Base-by-base conservation (phyloP, 2,113 vertebrate genomes). In the Platysternon megacephalum region DNA sequence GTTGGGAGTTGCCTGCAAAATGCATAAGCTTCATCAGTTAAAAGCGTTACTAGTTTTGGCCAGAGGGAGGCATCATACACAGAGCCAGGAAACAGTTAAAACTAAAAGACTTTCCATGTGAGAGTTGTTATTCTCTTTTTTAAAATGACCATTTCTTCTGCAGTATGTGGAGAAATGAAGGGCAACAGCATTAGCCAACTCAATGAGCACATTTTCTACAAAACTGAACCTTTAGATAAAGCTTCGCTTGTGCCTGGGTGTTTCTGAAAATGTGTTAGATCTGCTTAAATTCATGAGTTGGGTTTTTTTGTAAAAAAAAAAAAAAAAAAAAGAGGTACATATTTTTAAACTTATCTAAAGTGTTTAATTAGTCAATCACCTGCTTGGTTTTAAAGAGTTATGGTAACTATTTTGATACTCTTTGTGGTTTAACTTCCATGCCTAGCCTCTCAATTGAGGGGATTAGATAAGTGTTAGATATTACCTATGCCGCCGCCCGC, bases 11-110 rank as follows among this genome's bases (percentile, higher is more conserved):
- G 42, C 51, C 56, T 13, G 83, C 51, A 4, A 4, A 4, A 39
- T 12, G 44, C 72, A 74, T 4, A 1, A 56, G 19, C 28, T 8
- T 39, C 19, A 49, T 5, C 6, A 0, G 0, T 14, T 0, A 8
- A 1, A 19, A 78, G 9, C 0, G 0, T 48, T 1, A 5, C 28
- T 1, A 1, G n/a, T 26, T 8, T 42, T 84, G 89, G 42, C 5
- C 78, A 88, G 58, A 19, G 42, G 49, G 8, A 65, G 32, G 14
- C 61, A 65, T 65, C 61, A 65, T 65, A n/a, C 16, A 65, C 61
- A 65, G 61, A 65, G 32, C 61, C 29, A 61, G 14, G 11, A 14
- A 58, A 58, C 2, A 56, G 55, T 56, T 16, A 16, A 12, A 78
- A 39, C 46, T 35, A 39, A 0, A 39, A 29, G 78, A 35, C n/a